Conservation (phyloP, 2,113 vertebrate genomes). For the Lophius piscatorius region DNA sequence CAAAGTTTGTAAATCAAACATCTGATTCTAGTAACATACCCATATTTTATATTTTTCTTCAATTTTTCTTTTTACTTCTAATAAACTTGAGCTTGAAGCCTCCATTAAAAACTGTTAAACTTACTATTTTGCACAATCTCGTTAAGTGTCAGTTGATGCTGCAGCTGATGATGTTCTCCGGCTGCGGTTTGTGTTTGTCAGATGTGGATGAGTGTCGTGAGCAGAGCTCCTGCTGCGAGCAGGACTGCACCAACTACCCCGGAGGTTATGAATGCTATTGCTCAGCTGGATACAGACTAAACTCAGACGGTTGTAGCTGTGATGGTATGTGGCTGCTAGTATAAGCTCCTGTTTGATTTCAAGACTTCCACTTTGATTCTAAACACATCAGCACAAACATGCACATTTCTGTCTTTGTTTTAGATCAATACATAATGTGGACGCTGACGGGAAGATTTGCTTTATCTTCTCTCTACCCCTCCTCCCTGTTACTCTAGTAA, state of each 20-base stretch:
- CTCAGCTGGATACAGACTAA: constrained; percentile 85
- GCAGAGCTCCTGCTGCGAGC: constrained; percentile 86
- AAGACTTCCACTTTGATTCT: constrained; percentile 1
- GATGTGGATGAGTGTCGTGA: constrained; percentile 88
- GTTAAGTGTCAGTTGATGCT: not conserved
- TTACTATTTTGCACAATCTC: constrained; percentile 16
- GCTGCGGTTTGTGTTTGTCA: constrained; percentile 64
- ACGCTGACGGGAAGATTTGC: too few species aligned
- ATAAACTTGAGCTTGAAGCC: constrained; percentile 7
- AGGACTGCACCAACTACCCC: constrained; percentile 90
- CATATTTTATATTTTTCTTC: too few species aligned
- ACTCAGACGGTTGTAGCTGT: constrained; percentile 86
- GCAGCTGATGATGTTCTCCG: constrained; percentile 21
- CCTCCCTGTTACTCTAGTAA: constrained; percentile 1
- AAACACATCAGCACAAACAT: not conserved
- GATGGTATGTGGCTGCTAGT: constrained; percentile 79
- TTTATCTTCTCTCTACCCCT: not conserved
- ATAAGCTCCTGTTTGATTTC: not conserved
- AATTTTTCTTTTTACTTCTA: not conserved
- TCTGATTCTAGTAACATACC: too few species aligned
- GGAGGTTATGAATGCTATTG: constrained; percentile 95
- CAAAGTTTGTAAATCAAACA: too few species aligned
- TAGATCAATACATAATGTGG: too few species aligned
- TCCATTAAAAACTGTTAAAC: constrained; percentile 25
- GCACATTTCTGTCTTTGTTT: constrained; percentile 29